Percentiles rank a stretch among this genome's conserved stretches.
Conservation (phyloP, 2,888 invertebrate genomes). For the Chloroclystis v-ata region DNA sequence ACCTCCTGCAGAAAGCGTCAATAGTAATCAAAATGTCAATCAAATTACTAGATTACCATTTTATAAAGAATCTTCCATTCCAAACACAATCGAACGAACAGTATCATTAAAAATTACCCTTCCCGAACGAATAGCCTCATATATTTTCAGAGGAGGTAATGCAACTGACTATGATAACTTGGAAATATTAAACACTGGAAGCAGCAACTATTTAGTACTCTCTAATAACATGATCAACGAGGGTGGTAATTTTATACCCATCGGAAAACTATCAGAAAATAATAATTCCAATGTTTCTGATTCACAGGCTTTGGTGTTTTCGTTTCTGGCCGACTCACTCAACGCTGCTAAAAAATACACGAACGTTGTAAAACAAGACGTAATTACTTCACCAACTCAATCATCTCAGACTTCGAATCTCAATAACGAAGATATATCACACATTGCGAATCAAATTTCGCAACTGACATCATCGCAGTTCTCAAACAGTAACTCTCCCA, state of each 20-base stretch:
- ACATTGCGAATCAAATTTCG: conserved; percentile 56
- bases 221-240: conserved; percentile 49
- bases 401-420: conserved; percentile 45
- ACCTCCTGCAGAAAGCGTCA: conserved; percentile 48
- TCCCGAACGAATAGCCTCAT: conserved; percentile 65
- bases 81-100: conserved; percentile 67
- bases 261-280: conserved; percentile 57
- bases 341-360: conserved; percentile 66
- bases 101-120: conserved; percentile 70
- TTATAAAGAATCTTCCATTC: conserved; percentile 50
- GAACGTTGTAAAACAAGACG: conserved; percentile 55
- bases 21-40: conserved; percentile 43
- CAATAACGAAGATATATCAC: conserved; percentile 51
- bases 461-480: conserved; percentile 64
- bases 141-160: conserved; percentile 54
- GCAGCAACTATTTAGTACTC: conserved; percentile 64
- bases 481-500: conserved; percentile 36
- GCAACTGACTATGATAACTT: conserved; percentile 54
- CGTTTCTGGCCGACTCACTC: conserved; percentile 65
- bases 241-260: conserved; percentile 50
- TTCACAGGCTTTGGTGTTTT: conserved; percentile 73
- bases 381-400: conserved; percentile 35
- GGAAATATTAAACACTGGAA: conserved; percentile 69
- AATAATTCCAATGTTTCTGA: conserved; percentile 62
- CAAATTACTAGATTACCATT: conserved; percentile 55